Conservation (phyloP, 1,140 invertebrate genomes). For the Mya arenaria region DNA sequence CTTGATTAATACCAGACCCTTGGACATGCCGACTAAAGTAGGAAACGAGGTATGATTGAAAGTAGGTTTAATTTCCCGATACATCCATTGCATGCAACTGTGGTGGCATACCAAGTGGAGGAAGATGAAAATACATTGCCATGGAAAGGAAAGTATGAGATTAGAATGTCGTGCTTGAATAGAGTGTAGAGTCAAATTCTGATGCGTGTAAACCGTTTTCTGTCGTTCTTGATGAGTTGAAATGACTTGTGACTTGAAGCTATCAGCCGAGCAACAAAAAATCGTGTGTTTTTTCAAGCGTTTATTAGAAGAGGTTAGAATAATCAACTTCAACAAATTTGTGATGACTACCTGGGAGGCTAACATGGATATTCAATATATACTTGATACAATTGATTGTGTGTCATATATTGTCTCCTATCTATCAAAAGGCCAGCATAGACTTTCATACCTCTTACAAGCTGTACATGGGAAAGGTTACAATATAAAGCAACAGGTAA, state of each 20-base stretch:
- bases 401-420: constrained; percentile 61
- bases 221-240: constrained; percentile 3
- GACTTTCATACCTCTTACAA: constrained; percentile 53
- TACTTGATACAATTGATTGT: constrained; percentile 62
- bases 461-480: constrained; percentile 39
- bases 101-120: constrained; percentile 43
- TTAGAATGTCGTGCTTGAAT: too few species aligned
- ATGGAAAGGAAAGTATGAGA: too few species aligned
- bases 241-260: neutral
- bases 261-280: neutral
- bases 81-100: constrained; percentile 52
- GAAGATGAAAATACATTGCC: too few species aligned
- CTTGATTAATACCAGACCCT: constrained; percentile 52
- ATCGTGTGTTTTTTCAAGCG: constrained; percentile 30
- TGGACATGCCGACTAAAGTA: constrained; percentile 57
- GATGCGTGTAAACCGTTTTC: neutral
- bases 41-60: too few species aligned
- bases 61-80: too few species aligned
- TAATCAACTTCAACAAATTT: constrained; percentile 46
- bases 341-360: constrained; percentile 45
- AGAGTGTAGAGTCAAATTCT: too few species aligned
- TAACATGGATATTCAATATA: constrained; percentile 59
- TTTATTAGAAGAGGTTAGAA: constrained; percentile 11
- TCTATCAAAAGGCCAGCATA: constrained; percentile 60
- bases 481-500: constrained; percentile 52